These are phyloP conservation scores for Rhamphomyia laevipes DNA, from an alignment of 2,888 invertebrate genomes.

Conservation along the genomic window DNA sequence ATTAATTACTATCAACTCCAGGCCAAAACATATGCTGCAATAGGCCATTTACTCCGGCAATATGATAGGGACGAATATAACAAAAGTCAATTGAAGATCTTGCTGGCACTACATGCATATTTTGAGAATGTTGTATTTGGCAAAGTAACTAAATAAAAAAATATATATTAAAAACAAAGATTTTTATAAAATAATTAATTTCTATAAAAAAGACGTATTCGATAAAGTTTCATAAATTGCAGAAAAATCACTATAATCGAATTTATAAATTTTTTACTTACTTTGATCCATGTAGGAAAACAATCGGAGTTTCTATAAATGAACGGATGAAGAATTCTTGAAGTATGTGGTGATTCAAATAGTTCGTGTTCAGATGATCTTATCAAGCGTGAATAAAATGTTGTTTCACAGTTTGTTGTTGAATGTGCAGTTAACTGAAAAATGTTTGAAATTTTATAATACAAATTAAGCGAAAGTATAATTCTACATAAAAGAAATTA, in stretches of 20 bases:
- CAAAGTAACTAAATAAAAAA: not conserved
- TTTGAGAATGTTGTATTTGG: constrained; percentile 13
- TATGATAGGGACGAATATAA: constrained; percentile 77
- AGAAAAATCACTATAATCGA: too few species aligned
- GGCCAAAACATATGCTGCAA: constrained; percentile 84
- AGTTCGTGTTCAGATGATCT: constrained; percentile 42
- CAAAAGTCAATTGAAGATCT: constrained; percentile 67
- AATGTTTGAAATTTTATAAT: too few species aligned
- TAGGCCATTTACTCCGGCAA: constrained; percentile 74
- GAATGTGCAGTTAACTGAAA: too few species aligned
- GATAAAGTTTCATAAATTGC: too few species aligned
- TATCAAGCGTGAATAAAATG: constrained; percentile 41
- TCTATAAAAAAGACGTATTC: too few species aligned
- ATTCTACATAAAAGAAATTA: too few species aligned
- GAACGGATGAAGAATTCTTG: constrained; percentile 67
- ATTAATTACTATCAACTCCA: constrained; percentile 71
- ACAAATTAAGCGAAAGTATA: too few species aligned
- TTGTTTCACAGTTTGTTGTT: constrained; percentile 14
- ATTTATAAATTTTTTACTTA: constrained; percentile 52
- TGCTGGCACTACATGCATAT: constrained; percentile 22
- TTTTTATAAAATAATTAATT: too few species aligned
- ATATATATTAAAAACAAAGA: not conserved
- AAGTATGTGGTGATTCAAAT: constrained; percentile 59
- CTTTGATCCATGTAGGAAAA: constrained; percentile 56
- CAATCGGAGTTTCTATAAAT: constrained; percentile 60